These are phyloP conservation scores for Gadus chalcogrammus DNA, from an alignment of 2,113 vertebrate species.

Conservation along the genomic window DNA sequence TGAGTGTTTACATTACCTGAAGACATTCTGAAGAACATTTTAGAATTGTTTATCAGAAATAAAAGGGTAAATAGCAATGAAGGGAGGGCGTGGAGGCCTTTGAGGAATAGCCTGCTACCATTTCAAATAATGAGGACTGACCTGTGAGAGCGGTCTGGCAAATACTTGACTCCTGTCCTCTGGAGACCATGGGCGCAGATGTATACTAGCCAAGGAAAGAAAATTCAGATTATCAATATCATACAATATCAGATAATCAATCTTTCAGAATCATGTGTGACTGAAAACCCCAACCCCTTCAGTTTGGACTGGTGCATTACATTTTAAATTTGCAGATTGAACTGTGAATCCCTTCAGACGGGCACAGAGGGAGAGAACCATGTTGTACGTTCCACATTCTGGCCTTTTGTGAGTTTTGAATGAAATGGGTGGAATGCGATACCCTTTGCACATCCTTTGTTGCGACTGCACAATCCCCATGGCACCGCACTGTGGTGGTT, in stretches of 20 bases:
- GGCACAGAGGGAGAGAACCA: constrained; percentile 10
- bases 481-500: constrained; percentile 49
- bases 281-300: background rate
- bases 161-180: constrained; percentile 67
- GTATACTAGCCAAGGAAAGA: constrained; percentile 53
- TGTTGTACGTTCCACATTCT: constrained; percentile 62
- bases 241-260: background rate
- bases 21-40: too few species aligned
- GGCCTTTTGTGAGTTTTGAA: constrained; percentile 62
- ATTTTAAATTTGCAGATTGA: constrained; percentile 14
- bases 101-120: too few species aligned
- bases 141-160: constrained; percentile 73
- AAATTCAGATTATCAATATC: constrained; percentile 9
- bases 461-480: constrained; percentile 54
- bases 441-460: constrained; percentile 73
- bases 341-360: constrained; percentile 32
- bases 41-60: too few species aligned
- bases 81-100: too few species aligned
- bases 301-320: background rate
- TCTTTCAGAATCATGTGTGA: too few species aligned
- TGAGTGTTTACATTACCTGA: too few species aligned
- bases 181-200: constrained; percentile 68
- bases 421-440: constrained; percentile 68
- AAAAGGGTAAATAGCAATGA: too few species aligned
- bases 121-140: constrained; percentile 34